A percentile compares a stretch with the other conserved stretches of the same genome.
These are phyloP conservation scores for Tor tambroides DNA, from an alignment of 2,113 vertebrate species.

Conservation along the genomic window DNA sequence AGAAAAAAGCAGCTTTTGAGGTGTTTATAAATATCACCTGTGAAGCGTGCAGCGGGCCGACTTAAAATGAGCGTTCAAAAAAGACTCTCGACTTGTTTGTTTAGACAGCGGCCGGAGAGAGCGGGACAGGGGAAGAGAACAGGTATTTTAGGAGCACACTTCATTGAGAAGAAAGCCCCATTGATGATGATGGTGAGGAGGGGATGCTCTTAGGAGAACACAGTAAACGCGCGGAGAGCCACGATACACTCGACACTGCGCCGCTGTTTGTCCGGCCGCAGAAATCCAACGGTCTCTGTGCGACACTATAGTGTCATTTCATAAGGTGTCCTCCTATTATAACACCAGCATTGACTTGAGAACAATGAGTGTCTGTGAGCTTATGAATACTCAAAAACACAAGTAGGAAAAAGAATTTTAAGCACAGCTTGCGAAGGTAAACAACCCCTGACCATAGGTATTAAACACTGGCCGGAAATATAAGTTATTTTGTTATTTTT, in stretches of 20 bases:
- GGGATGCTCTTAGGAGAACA: slow-evolving; percentile 33
- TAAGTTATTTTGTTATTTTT: background rate
- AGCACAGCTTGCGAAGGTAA: background rate
- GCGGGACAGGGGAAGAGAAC: slow-evolving; percentile 46
- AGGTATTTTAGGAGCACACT: slow-evolving; percentile 52
- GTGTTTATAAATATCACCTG: slow-evolving; percentile 59
- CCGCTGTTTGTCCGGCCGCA: background rate
- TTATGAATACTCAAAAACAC: background rate
- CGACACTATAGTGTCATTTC: background rate
- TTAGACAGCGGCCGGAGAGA: slow-evolving; percentile 70
- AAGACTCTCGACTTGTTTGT: slow-evolving; percentile 75
- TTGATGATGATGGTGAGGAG: slow-evolving; percentile 41
- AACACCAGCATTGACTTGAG: background rate
- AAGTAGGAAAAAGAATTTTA: background rate
- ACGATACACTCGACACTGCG: no score
- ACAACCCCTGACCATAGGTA: background rate
- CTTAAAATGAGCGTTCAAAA: slow-evolving; percentile 68
- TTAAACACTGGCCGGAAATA: background rate
- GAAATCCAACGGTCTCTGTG: background rate
- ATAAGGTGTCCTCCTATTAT: background rate
- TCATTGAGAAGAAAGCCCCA: slow-evolving; percentile 54
- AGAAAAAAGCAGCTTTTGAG: slow-evolving; percentile 52
- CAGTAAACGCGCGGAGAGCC: background rate
- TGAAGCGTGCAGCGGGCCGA: slow-evolving; percentile 51
- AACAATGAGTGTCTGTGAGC: slow-evolving; percentile 1